Evolutionary conservation across 2,888 invertebrate genomes (phyloP).

Genomic region (Thera britannica): DNA sequence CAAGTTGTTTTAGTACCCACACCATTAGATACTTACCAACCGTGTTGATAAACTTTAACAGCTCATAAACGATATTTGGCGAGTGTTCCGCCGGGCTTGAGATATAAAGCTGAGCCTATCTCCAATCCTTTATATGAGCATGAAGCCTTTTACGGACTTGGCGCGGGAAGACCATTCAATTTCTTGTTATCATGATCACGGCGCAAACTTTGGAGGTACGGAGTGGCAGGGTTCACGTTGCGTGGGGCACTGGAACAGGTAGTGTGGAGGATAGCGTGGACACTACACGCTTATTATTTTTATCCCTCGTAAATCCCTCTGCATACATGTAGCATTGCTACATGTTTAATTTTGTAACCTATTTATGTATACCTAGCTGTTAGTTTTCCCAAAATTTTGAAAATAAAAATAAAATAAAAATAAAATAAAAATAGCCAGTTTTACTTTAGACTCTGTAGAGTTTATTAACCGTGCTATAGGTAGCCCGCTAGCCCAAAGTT

Average conservation of each 20-base stretch:
- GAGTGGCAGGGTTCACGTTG: slow-evolving; percentile 9
- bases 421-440: too few relatives aligned
- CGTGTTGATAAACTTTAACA: slow-evolving; percentile 23
- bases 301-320: too few relatives aligned
- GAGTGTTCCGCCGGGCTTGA: slow-evolving; percentile 9
- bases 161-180: slow-evolving; percentile 48
- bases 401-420: too few relatives aligned
- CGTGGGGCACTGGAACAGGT: slow-evolving; percentile 8
- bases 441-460: too few relatives aligned
- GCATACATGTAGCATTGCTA: too few relatives aligned
- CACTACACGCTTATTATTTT: background rate
- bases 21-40: slow-evolving; percentile 5
- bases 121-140: slow-evolving; percentile 51
- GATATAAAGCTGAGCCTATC: slow-evolving; percentile 47
- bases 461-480: too few relatives aligned
- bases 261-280: background rate
- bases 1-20: background rate
- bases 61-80: slow-evolving; percentile 30
- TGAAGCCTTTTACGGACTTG: slow-evolving; percentile 46
- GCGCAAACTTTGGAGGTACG: slow-evolving; percentile 18
- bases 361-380: too few relatives aligned
- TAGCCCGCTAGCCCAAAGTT: too few relatives aligned
- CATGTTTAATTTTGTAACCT: too few relatives aligned
- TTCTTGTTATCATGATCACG: slow-evolving; percentile 44
- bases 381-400: too few relatives aligned